Evolutionary conservation across 2,888 invertebrate species (phyloP).

Genomic region (Philonicus albiceps): DNA sequence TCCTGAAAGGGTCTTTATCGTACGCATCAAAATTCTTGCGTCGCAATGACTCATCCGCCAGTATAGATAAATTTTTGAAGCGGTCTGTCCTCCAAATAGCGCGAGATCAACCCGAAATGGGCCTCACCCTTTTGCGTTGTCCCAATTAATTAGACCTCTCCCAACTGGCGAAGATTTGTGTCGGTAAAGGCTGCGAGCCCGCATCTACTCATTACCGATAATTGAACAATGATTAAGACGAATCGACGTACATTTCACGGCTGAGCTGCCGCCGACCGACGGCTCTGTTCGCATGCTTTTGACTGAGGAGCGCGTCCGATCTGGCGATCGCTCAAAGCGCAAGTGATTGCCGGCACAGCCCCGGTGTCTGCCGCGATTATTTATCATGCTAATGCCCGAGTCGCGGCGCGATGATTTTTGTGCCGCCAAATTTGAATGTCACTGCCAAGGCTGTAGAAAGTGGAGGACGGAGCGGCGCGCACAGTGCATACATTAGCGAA

Average conservation of each 20-base stretch:
- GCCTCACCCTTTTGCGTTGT: neutral
- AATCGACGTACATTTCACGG: slow-evolving; percentile 22
- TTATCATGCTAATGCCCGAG: neutral
- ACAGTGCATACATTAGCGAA: neutral
- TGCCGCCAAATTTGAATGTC: neutral
- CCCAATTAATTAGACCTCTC: neutral
- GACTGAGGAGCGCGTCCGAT: neutral
- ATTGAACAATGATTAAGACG: slow-evolving; percentile 6
- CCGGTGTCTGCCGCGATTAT: neutral
- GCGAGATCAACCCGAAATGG: neutral
- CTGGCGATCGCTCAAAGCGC: neutral
- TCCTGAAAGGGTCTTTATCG: neutral
- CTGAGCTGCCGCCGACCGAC: slow-evolving; percentile 1
- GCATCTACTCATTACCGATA: slow-evolving; percentile 1
- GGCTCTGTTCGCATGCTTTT: neutral
- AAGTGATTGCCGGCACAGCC: neutral
- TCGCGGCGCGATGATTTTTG: neutral
- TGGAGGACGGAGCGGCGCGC: neutral
- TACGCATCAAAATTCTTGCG: neutral
- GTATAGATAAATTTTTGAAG: neutral
- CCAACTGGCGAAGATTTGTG: neutral
- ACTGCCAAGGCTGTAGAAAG: slow-evolving; percentile 10
- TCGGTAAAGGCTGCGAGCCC: neutral
- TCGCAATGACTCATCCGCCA: neutral
- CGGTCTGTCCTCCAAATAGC: neutral